Conservation (phyloP, 2,113 vertebrate species). For the Psittacara wagleri region DNA sequence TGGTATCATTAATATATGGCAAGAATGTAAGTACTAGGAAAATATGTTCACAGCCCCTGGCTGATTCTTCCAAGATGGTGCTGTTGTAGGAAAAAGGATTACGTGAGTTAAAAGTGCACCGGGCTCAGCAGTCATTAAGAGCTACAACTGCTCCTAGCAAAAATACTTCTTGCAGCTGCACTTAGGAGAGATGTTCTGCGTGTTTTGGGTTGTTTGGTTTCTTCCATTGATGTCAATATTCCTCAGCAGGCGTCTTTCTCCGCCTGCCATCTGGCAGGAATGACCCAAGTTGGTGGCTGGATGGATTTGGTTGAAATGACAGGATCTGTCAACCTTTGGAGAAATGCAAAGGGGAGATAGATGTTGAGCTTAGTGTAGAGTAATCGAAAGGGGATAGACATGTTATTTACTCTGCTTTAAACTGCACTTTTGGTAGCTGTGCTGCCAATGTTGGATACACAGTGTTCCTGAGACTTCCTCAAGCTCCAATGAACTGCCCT, state of each 20-base stretch:
- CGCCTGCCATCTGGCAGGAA: not conserved
- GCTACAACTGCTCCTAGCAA: constrained; percentile 70
- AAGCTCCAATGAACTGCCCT: not conserved
- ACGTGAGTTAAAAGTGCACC: constrained; percentile 66
- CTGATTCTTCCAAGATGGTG: constrained; percentile 66
- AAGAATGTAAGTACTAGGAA: constrained; percentile 72
- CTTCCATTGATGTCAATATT: not conserved
- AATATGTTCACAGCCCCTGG: constrained; percentile 58
- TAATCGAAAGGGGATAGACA: rapidly evolving
- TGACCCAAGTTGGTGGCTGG: not conserved
- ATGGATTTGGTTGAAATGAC: not conserved
- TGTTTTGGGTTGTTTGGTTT: constrained; percentile 35
- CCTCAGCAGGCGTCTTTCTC: not conserved
- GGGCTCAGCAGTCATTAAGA: constrained; percentile 55
- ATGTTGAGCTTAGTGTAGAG: not conserved
- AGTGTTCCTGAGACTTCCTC: not conserved
- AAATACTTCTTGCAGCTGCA: constrained; percentile 71
- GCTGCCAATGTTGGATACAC: rapidly evolving
- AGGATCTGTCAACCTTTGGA: not conserved
- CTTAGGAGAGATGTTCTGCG: constrained; percentile 45
- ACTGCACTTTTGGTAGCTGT: not conserved
- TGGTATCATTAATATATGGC: constrained; percentile 45
- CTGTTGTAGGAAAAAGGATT: constrained; percentile 76
- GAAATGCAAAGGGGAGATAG: not conserved
- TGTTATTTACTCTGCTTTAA: not conserved